These are phyloP conservation scores for Herpailurus yagouaroundi DNA, from an alignment of 2,113 vertebrate species.

Conservation along the genomic window DNA sequence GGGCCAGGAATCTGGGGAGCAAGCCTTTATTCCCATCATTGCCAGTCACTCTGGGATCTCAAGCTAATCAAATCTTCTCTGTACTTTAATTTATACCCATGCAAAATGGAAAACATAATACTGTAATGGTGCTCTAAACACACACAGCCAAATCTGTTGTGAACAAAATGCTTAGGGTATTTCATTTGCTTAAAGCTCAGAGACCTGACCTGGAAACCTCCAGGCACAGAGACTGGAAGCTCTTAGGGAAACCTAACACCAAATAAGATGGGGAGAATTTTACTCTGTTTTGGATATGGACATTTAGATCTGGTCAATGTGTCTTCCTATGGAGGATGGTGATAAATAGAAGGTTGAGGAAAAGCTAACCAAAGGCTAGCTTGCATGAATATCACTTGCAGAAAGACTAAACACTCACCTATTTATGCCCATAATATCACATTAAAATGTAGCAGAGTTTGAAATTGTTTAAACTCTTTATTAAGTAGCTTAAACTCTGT, in stretches of 20 bases:
- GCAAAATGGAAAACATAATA: constrained; percentile 80
- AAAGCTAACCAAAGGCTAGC: not conserved
- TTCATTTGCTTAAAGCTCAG: constrained; percentile 58
- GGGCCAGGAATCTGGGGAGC: constrained; percentile 73
- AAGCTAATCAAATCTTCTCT: constrained; percentile 76
- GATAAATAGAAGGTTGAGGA: constrained; percentile 1
- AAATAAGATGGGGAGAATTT: constrained; percentile 32
- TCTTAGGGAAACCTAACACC: not conserved
- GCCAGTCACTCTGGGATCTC: constrained; percentile 74
- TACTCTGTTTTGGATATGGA: not conserved
- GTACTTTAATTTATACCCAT: constrained; percentile 76
- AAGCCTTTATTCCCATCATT: constrained; percentile 69
- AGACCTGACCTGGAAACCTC: constrained; percentile 61
- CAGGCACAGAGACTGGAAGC: constrained; percentile 19
- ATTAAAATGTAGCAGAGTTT: not conserved
- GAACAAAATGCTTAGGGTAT: constrained; percentile 55
- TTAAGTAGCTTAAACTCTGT: constrained; percentile 11
- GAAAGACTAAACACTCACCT: constrained; percentile 20
- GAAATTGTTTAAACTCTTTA: constrained; percentile 24
- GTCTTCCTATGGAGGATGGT: not conserved
- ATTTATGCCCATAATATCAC: not conserved
- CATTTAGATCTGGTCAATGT: not conserved
- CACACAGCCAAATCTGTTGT: constrained; percentile 49
- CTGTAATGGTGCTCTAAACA: constrained; percentile 61
- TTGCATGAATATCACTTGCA: not conserved